phyloP scores from a whole-genome alignment of 2,888 invertebrate genomes.

The Macrosoma leucophasiata region DNA sequence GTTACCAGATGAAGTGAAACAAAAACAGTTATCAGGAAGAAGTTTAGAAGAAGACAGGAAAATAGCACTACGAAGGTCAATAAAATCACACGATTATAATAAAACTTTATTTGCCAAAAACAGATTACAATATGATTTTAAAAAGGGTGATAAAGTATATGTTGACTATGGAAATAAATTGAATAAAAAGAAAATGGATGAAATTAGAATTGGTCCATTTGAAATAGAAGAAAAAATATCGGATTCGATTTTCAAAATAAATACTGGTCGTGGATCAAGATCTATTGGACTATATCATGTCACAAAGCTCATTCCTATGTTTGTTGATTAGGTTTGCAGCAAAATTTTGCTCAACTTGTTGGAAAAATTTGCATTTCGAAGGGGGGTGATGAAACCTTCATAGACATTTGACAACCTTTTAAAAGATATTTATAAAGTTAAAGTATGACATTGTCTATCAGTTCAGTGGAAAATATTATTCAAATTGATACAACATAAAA shows the following conservation, averaged over 20 bases:
- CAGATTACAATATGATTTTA: slow-evolving; percentile 11
- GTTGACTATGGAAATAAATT: slow-evolving; percentile 12
- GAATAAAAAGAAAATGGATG: slow-evolving; percentile 13
- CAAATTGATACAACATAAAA: too few species aligned
- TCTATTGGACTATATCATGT: slow-evolving; percentile 1
- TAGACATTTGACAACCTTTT: too few species aligned
- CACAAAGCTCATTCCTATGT: not conserved
- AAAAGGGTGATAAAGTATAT: slow-evolving; percentile 16
- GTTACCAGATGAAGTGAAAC: slow-evolving; percentile 16
- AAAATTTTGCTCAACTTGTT: slow-evolving; percentile 1
- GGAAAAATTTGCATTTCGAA: slow-evolving; percentile 1
- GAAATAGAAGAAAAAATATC: slow-evolving; percentile 12
- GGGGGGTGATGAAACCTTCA: too few species aligned
- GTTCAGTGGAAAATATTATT: too few species aligned
- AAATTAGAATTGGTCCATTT: slow-evolving; percentile 14
- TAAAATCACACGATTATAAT: slow-evolving; percentile 14
- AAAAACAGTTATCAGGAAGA: slow-evolving; percentile 7
- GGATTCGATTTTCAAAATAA: slow-evolving; percentile 11
- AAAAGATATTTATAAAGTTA: too few species aligned
- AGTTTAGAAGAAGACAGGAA: slow-evolving; percentile 11
- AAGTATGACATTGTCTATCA: too few species aligned
- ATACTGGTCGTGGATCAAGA: slow-evolving; percentile 5
- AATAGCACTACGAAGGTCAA: slow-evolving; percentile 8
- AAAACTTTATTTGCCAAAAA: slow-evolving; percentile 5
- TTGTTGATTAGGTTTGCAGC: slow-evolving; percentile 1